Evolutionary conservation across 1,140 invertebrate species (phyloP), one percentile per base, ranked within the genome.

Genomic region (Hyphantria cunea): DNA sequence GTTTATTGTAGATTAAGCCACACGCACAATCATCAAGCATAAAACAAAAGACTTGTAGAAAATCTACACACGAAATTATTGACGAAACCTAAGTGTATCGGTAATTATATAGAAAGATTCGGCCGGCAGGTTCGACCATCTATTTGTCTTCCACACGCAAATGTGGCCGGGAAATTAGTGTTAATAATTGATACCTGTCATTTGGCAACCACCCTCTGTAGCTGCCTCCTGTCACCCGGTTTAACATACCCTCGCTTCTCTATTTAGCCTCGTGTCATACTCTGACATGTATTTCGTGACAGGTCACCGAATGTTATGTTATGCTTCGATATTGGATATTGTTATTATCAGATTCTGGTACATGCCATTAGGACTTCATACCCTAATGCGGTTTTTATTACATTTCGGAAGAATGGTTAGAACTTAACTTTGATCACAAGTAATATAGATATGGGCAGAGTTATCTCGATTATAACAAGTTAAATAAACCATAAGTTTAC

Each of bases 151-250:
- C 73, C 74, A 90, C 84, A 87, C 84, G 86, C 84, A 89, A 87
- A 90, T 89, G 87, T 82, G 76, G 56, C 74, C 74, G 82, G 87
- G 81, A 80, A 83, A 82, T 84, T 84, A 78, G 76, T 84, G 74
- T 90, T 81, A 90, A 90, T 90, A 90, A 89, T 90, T 87, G 80
- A 90, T 90, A 89, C 77, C 72, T 87, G 84, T 90, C 86, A 89
- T 90, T 90, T 90, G 87, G 87, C 87, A 87, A 90, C 85, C 80
- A 78, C 83, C 82, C 74, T 62, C 70, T 72, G 72, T 73, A 76
- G 52, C 70, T 65, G 49, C 72, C 66, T 69, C 70, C 70, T 76
- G 71, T 74, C 77, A 70, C 68, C 67, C 70, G 70, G 59, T 48
- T 74, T 68, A 70, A 78, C 72, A 73, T 74, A 68, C 56, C 55